Base-by-base conservation (phyloP, 1,140 invertebrate genomes). In the Drosophila busckii region DNA sequence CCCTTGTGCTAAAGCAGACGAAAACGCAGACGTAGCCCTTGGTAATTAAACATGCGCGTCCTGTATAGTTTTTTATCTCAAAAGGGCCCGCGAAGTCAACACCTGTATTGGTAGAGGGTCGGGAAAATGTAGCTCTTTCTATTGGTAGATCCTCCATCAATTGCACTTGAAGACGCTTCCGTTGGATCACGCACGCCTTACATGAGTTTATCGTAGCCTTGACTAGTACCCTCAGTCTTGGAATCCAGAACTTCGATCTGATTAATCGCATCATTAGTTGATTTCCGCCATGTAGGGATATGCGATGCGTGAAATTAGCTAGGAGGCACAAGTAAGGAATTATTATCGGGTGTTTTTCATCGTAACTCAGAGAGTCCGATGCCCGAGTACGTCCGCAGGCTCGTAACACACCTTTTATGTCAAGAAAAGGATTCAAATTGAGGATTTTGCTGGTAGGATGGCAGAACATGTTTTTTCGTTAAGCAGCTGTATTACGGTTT, bases 341-440 rank as follows among this genome's bases (percentile, higher is more conserved):
- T n/a, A n/a, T n/a, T n/a, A n/a, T n/a, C n/a, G n/a, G n/a, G n/a
- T n/a, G n/a, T n/a, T n/a, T n/a, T n/a, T n/a, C n/a, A n/a, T n/a
- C n/a, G n/a, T n/a, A n/a, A n/a, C n/a, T n/a, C n/a, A n/a, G n/a
- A n/a, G n/a, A n/a, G n/a, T n/a, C n/a, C n/a, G n/a, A n/a, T n/a
- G n/a, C n/a, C n/a, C n/a, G n/a, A n/a, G n/a, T 17, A 20, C 35
- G 35, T 8, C 35, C 35, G 8, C 35, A 38, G 2, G 35, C 3
- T n/a, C 37, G 4, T 23, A 40, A 8, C 6, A 40, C 19, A 17
- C 17, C 37, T 4, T 23, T 9, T 5, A 2, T 9, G 4, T 40
- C 19, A 2, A 40, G 6, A 10, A 40, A 40, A 9, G 37, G 37
- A 22, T 40, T 23, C 8, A 40, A 40, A 23, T 40, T 40, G n/a